Evolutionary conservation across 2,888 invertebrate genomes (phyloP).

Genomic region (Dynastes tityus): DNA sequence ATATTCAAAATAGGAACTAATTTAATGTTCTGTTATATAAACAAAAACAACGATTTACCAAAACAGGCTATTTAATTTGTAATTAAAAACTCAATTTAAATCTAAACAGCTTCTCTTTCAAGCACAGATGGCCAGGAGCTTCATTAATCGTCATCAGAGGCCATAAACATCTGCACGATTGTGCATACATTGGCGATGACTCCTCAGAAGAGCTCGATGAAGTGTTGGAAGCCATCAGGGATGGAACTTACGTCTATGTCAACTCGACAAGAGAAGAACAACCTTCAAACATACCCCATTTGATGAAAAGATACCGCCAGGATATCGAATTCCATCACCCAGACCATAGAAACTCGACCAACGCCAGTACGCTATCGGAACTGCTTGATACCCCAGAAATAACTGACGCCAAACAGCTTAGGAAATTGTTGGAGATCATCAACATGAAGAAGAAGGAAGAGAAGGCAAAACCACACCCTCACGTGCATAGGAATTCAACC

Average conservation of each 20-base stretch:
- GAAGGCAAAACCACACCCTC: slow-evolving; percentile 65
- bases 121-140: slow-evolving; percentile 81
- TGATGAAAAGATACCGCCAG: slow-evolving; percentile 77
- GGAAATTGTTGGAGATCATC: slow-evolving; percentile 62
- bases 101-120: neutral
- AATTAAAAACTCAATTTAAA: neutral
- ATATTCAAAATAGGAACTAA: too few species aligned
- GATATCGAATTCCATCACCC: slow-evolving; percentile 78
- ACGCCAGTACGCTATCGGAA: slow-evolving; percentile 60
- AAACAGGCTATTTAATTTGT: too few species aligned
- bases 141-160: slow-evolving; percentile 85
- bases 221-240: slow-evolving; percentile 65
- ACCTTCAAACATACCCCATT: slow-evolving; percentile 76
- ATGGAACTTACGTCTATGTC: slow-evolving; percentile 61
- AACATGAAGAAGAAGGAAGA: slow-evolving; percentile 63
- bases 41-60: too few species aligned
- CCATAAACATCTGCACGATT: slow-evolving; percentile 83
- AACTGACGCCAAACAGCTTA: slow-evolving; percentile 65
- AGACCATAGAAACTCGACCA: slow-evolving; percentile 61
- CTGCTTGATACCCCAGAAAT: slow-evolving; percentile 61
- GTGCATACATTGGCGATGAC: slow-evolving; percentile 87
- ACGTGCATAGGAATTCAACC: slow-evolving; percentile 72
- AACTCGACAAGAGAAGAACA: slow-evolving; percentile 67
- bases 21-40: too few species aligned
- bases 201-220: slow-evolving; percentile 85